Percentiles rank a stretch among this genome's conserved stretches.
phyloP scores from a whole-genome alignment of 2,113 vertebrate species.

The Rutilus rutilus region DNA sequence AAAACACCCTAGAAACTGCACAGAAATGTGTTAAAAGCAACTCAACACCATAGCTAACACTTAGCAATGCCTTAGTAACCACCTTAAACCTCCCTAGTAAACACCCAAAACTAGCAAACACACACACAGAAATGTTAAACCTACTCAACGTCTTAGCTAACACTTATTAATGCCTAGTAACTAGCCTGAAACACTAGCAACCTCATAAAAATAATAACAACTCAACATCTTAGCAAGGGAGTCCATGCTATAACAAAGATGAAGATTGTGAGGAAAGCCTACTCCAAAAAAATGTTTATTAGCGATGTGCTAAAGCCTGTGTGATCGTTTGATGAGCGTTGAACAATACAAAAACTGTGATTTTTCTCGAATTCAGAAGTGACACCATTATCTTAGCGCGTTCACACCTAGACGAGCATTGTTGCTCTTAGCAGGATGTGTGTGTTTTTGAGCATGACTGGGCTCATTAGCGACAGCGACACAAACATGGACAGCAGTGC shows the following conservation, averaged over 20 bases:
- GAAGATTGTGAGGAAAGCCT: neutral
- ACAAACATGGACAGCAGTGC: conserved; percentile 32
- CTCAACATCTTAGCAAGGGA: neutral
- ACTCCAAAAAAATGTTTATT: too few relatives aligned
- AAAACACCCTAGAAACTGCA: too few relatives aligned
- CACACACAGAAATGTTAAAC: neutral
- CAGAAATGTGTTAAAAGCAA: neutral
- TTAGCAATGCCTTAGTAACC: neutral
- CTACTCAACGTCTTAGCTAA: neutral
- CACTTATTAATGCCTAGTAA: neutral
- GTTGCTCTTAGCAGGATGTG: neutral
- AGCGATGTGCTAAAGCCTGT: neutral
- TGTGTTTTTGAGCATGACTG: conserved; percentile 44
- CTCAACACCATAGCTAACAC: neutral
- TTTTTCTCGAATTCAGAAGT: conserved; percentile 30
- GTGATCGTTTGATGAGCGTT: neutral
- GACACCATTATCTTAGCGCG: neutral
- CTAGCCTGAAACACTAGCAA: neutral
- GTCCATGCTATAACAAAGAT: neutral
- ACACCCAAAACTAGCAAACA: neutral
- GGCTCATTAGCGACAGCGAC: conserved; percentile 45
- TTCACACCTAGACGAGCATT: conserved; percentile 9
- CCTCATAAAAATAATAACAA: too few relatives aligned
- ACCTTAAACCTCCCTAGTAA: neutral
- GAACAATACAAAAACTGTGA: conserved; percentile 11